These are phyloP conservation scores for Papilio polytes DNA, from an alignment of 1,140 invertebrate genomes.

Conservation along the genomic window DNA sequence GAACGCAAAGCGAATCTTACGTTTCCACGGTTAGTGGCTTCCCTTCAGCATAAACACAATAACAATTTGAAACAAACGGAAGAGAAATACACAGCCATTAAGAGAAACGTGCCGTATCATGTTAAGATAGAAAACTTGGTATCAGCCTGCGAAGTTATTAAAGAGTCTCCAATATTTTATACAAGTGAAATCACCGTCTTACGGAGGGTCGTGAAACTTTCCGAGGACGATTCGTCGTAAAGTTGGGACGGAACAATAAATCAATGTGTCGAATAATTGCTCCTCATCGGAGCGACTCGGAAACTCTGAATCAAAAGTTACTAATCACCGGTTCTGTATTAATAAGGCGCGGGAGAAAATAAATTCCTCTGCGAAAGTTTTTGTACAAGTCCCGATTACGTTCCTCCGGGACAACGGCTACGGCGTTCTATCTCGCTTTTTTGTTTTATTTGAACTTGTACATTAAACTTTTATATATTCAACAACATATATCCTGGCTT, in stretches of 20 bases:
- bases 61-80: constrained; percentile 42
- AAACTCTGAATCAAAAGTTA: constrained; percentile 75
- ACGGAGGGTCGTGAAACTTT: constrained; percentile 62
- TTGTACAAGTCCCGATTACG: constrained; percentile 1
- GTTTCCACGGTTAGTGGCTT: neutral
- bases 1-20: neutral
- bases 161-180: constrained; percentile 72
- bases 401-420: constrained; percentile 40
- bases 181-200: constrained; percentile 61
- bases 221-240: constrained; percentile 51
- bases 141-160: constrained; percentile 67
- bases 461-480: neutral
- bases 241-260: constrained; percentile 72
- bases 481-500: neutral
- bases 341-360: constrained; percentile 67
- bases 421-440: constrained; percentile 22
- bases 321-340: constrained; percentile 72
- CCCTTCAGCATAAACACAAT: constrained; percentile 19
- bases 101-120: constrained; percentile 62
- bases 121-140: constrained; percentile 58
- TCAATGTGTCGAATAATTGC: constrained; percentile 80
- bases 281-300: constrained; percentile 61
- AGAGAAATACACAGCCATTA: constrained; percentile 55
- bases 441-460: neutral
- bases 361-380: constrained; percentile 53